Conservation (phyloP, 2,113 vertebrate genomes). For the Danio rerio region DNA sequence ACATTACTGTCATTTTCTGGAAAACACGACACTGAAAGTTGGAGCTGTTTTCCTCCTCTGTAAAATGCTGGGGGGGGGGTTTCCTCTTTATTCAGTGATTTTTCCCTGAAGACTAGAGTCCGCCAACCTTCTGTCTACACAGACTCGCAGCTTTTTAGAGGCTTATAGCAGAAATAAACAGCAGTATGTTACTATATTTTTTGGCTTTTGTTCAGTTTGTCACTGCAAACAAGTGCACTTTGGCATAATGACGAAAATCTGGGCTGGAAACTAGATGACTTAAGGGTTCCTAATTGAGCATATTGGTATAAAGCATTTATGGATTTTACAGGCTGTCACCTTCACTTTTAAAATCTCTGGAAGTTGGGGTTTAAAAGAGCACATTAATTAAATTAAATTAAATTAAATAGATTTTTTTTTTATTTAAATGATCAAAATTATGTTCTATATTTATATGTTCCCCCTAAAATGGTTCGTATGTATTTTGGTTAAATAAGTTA, state of each 20-base stretch:
- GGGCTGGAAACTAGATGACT: neutral
- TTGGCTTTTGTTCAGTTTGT: neutral
- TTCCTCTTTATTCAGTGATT: neutral
- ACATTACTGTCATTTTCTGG: neutral
- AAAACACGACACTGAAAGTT: neutral
- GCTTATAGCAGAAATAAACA: neutral
- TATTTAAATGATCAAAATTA: too few species aligned
- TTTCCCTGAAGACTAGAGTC: neutral
- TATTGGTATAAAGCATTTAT: too few species aligned
- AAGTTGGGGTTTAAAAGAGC: too few species aligned
- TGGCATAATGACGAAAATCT: neutral
- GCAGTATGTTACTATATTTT: neutral
- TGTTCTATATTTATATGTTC: too few species aligned
- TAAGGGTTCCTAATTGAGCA: too few species aligned
- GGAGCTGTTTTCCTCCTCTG: neutral
- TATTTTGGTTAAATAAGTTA: too few species aligned
- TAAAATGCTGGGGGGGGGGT: neutral
- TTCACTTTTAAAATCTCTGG: too few species aligned
- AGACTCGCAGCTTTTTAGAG: neutral
- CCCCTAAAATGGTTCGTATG: too few species aligned
- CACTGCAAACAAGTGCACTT: neutral
- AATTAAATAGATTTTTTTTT: too few species aligned
- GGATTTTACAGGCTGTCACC: too few species aligned
- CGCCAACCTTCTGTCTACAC: neutral
- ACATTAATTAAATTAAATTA: too few species aligned